phyloP scores from a whole-genome alignment of 2,797 vertebrate species.

The Hydrolagus colliei region DNA sequence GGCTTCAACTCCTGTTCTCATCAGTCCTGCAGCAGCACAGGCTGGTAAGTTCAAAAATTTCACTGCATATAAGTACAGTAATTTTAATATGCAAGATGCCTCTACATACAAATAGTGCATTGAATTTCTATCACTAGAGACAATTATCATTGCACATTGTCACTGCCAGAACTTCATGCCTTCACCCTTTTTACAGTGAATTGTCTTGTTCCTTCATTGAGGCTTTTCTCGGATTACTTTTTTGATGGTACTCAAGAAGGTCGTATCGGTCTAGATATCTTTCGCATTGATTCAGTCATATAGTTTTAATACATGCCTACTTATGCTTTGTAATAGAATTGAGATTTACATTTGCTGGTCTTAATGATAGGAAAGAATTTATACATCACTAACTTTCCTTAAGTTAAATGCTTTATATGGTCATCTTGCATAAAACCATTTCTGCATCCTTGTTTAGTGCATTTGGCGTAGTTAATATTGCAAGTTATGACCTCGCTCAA shows the following conservation, averaged over 20 bases:
- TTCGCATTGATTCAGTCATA: neutral
- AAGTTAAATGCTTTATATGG: too few species aligned
- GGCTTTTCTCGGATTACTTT: neutral
- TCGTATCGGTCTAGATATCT: neutral
- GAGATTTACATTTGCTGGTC: too few species aligned
- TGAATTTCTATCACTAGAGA: neutral
- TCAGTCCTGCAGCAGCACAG: conserved; percentile 89
- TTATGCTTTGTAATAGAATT: too few species aligned
- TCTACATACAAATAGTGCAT: neutral
- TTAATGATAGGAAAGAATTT: too few species aligned
- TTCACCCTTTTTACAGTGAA: too few species aligned
- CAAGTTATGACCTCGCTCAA: too few species aligned
- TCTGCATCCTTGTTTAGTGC: too few species aligned
- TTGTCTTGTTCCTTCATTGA: neutral
- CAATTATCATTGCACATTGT: neutral
- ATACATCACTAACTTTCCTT: too few species aligned
- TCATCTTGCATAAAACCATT: too few species aligned
- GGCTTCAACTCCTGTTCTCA: conserved; percentile 84
- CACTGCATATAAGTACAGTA: neutral
- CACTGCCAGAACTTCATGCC: too few species aligned
- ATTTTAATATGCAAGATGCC: neutral
- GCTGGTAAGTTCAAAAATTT: conserved; percentile 63
- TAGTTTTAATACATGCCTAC: too few species aligned
- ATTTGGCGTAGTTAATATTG: too few species aligned
- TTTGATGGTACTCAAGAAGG: neutral